phyloP scores from a whole-genome alignment of 2,797 vertebrate genomes.

The Epinephelus coioides region DNA sequence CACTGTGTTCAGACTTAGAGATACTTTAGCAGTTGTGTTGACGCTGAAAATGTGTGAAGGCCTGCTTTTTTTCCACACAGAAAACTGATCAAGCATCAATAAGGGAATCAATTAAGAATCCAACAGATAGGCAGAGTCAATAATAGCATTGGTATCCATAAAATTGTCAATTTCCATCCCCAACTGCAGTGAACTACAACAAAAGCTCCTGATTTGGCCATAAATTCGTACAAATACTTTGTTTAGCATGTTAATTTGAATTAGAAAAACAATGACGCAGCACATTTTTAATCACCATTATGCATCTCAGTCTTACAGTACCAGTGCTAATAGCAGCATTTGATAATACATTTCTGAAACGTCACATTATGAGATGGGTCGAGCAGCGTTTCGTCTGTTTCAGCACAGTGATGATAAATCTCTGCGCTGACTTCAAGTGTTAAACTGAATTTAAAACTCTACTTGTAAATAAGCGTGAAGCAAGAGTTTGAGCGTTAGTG shows the following conservation, averaged over 20 bases:
- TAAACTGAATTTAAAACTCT: neutral
- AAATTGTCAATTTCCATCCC: no score
- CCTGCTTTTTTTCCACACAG: no score
- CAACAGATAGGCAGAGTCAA: no score
- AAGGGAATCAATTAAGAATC: no score
- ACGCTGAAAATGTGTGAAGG: no score
- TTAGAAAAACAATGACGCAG: constrained; percentile 36
- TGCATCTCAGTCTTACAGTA: constrained; percentile 50
- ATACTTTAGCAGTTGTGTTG: no score
- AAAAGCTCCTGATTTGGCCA: constrained; percentile 7
- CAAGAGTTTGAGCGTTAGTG: neutral
- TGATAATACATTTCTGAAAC: constrained; percentile 46
- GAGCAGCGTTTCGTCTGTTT: neutral
- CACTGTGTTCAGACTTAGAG: no score
- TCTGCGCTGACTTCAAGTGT: constrained; percentile 12
- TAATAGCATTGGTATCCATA: no score
- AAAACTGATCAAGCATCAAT: no score
- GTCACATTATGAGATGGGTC: constrained; percentile 18
- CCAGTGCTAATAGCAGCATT: constrained; percentile 65
- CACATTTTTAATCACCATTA: constrained; percentile 16
- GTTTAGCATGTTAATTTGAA: constrained; percentile 9
- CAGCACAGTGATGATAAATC: constrained; percentile 6
- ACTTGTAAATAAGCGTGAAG: neutral
- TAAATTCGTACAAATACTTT: constrained; percentile 13
- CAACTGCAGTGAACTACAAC: constrained; percentile 6